Evolutionary conservation across 2,113 vertebrate species (phyloP).

Genomic region (Falcunculus frontatus): DNA sequence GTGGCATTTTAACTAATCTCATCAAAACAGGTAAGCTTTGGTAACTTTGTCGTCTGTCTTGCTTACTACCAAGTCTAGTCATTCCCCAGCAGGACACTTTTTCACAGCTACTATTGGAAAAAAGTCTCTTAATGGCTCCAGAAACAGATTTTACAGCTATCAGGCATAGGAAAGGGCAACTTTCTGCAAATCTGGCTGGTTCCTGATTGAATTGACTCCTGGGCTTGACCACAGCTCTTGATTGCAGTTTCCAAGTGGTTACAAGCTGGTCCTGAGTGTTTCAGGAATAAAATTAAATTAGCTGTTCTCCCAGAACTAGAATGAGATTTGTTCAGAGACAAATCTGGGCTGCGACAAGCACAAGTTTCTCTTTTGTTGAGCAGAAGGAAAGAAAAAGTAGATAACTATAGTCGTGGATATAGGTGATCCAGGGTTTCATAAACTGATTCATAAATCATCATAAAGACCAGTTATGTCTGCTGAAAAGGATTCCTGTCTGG

Average conservation of each 20-base stretch:
- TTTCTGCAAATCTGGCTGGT: not conserved
- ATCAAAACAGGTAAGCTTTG: not conserved
- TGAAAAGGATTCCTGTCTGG: constrained; percentile 66
- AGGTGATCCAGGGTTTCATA: constrained; percentile 79
- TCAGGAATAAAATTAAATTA: constrained; percentile 72
- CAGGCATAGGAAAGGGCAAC: not conserved
- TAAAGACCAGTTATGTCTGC: constrained; percentile 70
- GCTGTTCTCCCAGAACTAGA: constrained; percentile 62
- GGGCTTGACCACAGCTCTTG: constrained; percentile 34
- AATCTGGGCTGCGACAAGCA: constrained; percentile 56
- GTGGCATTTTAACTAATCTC: not conserved
- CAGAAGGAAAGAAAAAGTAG: constrained; percentile 72
- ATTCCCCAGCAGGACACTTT: not conserved
- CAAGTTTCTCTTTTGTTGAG: constrained; percentile 74
- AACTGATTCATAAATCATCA: constrained; percentile 82
- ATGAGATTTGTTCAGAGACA: constrained; percentile 66
- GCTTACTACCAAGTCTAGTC: not conserved
- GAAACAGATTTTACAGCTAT: not conserved
- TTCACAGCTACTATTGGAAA: not conserved
- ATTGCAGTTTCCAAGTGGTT: constrained; percentile 69
- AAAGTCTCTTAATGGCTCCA: not conserved
- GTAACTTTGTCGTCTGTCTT: not conserved
- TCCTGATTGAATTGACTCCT: not conserved
- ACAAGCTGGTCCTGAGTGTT: constrained; percentile 74
- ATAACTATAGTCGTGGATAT: constrained; percentile 74